Evolutionary conservation across 2,113 vertebrate genomes (phyloP), one percentile per base, ranked within the genome.

Genomic region (Etheostoma cragini): DNA sequence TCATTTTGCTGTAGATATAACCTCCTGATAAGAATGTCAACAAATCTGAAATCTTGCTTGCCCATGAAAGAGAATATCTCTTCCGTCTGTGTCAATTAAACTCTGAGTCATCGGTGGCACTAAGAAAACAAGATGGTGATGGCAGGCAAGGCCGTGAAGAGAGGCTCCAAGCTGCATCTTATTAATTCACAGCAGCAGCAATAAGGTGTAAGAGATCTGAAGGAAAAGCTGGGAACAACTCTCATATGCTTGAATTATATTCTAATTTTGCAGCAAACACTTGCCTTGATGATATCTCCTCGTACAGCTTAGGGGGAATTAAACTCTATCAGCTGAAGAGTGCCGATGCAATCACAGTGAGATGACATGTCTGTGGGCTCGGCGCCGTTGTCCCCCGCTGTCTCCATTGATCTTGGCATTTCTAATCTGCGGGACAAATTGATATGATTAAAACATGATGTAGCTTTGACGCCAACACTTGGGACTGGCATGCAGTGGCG

Each of bases 361-460:
- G 46, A 74, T 80, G 71, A 49, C 80, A 81, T 73, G 83, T 78
- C 72, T 71, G 26, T 45, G 42, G 22, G 50, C 45, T 82, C 77
- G 21, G 17, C 1, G 21, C 61, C 16, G 19, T 68, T 21, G n/a
- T 76, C 54, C 54, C 46, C 26, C 4, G 4, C n/a, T 17, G 54
- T 45, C 50, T 63, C 60, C 67, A 81, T 70, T 89, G 78, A 86
- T 88, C 62, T 82, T 82, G 76, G 57, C 83, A 74, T 70, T 66
- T 72, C 26, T 76, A 70, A 82, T 80, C 65, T 19, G 73, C 3
- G 3, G 54, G 49, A 71, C 85, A 91, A 84, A 88, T 78, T 78
- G 73, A 81, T 61, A 87, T 77, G 62, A 88, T 89, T 86, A 85
- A 86, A 74, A 81, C 54, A 73, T 71, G 76, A 78, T 65, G 78